Evolutionary conservation across 2,888 invertebrate genomes (phyloP).

Genomic region (Limenitis camilla): DNA sequence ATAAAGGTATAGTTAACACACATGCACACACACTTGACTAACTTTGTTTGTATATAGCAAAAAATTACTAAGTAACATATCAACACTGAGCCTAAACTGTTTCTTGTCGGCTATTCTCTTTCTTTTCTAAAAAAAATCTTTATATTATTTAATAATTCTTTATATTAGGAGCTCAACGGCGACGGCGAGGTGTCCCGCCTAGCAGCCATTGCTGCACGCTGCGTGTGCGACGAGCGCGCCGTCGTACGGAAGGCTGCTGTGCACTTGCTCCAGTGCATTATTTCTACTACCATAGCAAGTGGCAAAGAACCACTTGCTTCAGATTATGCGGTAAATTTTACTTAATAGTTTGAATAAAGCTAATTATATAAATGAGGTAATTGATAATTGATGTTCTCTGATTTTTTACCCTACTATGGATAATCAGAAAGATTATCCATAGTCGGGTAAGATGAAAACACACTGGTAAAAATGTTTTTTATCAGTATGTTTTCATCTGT

Average conservation of each 20-base stretch:
- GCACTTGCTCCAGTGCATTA: slow-evolving; percentile 44
- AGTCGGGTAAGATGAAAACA: too few species aligned
- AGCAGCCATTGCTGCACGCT: slow-evolving; percentile 46
- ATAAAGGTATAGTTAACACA: slow-evolving; percentile 32
- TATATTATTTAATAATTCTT: neutral
- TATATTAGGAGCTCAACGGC: slow-evolving; percentile 46
- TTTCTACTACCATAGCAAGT: slow-evolving; percentile 23
- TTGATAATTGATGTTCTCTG: too few species aligned
- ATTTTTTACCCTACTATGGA: too few species aligned
- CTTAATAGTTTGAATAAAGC: too few species aligned
- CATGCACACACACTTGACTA: too few species aligned
- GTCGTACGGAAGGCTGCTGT: slow-evolving; percentile 54
- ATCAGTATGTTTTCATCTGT: too few species aligned
- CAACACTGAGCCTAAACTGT: neutral
- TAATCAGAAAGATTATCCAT: too few species aligned
- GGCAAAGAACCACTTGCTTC: slow-evolving; percentile 15
- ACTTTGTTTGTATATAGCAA: too few species aligned
- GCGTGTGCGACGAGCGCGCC: slow-evolving; percentile 61
- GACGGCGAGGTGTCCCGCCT: slow-evolving; percentile 40
- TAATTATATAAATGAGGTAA: too few species aligned
- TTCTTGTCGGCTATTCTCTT: neutral
- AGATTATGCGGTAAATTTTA: slow-evolving; percentile 36
- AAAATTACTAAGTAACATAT: too few species aligned
- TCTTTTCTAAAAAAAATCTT: neutral
- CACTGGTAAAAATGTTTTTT: too few species aligned